These are phyloP conservation scores for Drosophila peninsularis DNA, from an alignment of 2,888 invertebrate genomes.

Conservation along the genomic window DNA sequence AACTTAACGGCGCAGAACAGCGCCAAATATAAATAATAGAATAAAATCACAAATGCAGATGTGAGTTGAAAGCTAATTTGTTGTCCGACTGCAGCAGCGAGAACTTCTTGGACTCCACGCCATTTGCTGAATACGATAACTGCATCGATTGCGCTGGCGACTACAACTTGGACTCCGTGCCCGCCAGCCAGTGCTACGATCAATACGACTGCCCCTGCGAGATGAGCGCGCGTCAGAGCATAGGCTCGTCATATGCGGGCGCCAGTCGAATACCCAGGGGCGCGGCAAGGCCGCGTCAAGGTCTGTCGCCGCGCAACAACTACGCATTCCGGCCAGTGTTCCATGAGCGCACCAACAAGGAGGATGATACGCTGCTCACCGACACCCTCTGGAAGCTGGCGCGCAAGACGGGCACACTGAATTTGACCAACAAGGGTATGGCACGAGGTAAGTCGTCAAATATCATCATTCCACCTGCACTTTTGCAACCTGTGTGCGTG, in stretches of 20 bases:
- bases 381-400: conserved; percentile 91
- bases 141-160: conserved; percentile 21
- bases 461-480: neutral
- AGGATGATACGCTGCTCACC: conserved; percentile 89
- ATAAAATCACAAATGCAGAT: neutral
- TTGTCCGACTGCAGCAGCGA: conserved; percentile 13
- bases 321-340: conserved; percentile 86
- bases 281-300: conserved; percentile 44
- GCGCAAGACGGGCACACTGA: conserved; percentile 91
- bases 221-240: conserved; percentile 31
- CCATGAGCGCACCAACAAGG: conserved; percentile 86
- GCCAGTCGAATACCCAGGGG: conserved; percentile 58
- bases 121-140: conserved; percentile 5
- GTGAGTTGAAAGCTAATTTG: conserved; percentile 1
- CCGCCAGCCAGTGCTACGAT: conserved; percentile 23
- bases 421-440: conserved; percentile 90
- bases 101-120: neutral
- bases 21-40: conserved; percentile 15
- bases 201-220: conserved; percentile 37
- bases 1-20: conserved; percentile 44
- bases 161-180: conserved; percentile 11
- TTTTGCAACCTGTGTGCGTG: conserved; percentile 3
- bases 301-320: conserved; percentile 59
- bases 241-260: neutral
- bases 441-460: conserved; percentile 87